Evolutionary conservation across 2,888 invertebrate species (phyloP).

Genomic region (Bimastos eiseni): DNA sequence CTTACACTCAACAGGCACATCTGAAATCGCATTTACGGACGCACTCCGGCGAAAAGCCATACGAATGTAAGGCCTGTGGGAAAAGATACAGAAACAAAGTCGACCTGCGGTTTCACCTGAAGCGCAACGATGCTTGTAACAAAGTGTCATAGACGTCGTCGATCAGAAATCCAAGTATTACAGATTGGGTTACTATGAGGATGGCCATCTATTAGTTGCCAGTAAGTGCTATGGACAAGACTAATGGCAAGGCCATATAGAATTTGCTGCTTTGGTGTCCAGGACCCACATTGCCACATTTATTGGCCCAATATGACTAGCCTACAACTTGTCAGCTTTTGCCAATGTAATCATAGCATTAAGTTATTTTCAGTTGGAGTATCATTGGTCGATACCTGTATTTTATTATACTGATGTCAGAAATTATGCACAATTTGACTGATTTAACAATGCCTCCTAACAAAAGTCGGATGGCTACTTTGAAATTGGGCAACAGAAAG

Average conservation of each 20-base stretch:
- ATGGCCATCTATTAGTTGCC: background rate
- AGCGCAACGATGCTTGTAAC: slow-evolving; percentile 15
- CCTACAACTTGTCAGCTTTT: too few species aligned
- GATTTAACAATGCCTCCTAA: too few species aligned
- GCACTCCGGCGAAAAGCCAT: slow-evolving; percentile 23
- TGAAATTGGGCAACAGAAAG: too few species aligned
- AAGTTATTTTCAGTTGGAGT: background rate
- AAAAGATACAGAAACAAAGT: slow-evolving; percentile 20
- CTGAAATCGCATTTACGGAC: slow-evolving; percentile 22
- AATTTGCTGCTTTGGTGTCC: background rate
- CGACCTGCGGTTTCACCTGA: slow-evolving; percentile 9
- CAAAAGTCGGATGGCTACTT: too few species aligned
- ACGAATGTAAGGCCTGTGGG: slow-evolving; percentile 18
- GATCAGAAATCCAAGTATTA: background rate
- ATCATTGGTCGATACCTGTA: background rate
- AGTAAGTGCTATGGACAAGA: background rate
- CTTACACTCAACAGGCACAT: slow-evolving; percentile 23
- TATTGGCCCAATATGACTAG: too few species aligned
- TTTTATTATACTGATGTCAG: background rate
- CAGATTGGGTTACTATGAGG: background rate
- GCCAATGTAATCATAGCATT: too few species aligned
- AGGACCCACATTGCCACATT: background rate
- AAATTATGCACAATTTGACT: too few species aligned
- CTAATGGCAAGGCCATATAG: background rate
- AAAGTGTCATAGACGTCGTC: background rate